Percentiles rank a stretch among this genome's conserved stretches.
These are phyloP conservation scores for Enteromius afrohamiltoni DNA, from an alignment of 2,797 vertebrate species.

Conservation along the genomic window DNA sequence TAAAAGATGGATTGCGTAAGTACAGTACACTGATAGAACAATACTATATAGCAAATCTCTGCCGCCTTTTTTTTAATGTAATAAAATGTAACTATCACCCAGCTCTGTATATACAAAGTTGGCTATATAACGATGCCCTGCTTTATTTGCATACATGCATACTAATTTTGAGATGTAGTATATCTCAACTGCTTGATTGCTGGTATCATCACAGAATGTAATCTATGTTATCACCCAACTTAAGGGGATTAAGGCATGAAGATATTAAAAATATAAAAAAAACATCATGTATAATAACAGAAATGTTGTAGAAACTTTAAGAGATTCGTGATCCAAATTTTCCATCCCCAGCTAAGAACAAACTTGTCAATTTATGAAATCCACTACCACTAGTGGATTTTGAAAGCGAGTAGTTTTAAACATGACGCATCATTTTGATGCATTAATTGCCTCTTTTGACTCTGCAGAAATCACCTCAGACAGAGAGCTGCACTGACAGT, in stretches of 20 bases:
- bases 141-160: background rate
- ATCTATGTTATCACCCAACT: background rate
- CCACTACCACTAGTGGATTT: background rate
- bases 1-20: background rate
- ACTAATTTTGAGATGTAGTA: background rate
- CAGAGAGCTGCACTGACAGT: constrained; percentile 98
- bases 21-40: no score
- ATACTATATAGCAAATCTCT: background rate
- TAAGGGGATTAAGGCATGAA: background rate
- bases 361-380: background rate
- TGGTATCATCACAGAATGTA: background rate
- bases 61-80: no score
- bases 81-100: background rate
- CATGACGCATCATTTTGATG: background rate
- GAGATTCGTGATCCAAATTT: background rate
- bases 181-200: constrained; percentile 1
- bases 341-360: background rate
- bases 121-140: background rate
- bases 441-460: background rate
- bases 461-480: constrained; percentile 96
- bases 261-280: background rate
- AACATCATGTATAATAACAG: background rate
- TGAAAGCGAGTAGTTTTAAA: background rate
- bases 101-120: background rate
- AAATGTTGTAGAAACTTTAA: background rate